These are phyloP conservation scores for Drosophila longiperda DNA, from an alignment of 2,888 invertebrate genomes.

Conservation along the genomic window DNA sequence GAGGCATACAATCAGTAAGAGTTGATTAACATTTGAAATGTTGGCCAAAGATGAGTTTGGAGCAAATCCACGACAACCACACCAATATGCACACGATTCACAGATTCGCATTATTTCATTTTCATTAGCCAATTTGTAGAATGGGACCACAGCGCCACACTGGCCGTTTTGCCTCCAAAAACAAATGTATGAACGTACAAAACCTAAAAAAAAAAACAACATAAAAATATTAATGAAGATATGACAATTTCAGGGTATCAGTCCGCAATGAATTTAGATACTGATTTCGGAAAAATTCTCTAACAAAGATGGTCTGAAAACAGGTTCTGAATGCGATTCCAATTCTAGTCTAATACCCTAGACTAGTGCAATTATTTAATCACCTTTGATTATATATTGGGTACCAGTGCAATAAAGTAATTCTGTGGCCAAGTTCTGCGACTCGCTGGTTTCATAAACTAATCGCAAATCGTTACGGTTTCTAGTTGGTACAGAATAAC, in stretches of 20 bases:
- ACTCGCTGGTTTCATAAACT: not conserved
- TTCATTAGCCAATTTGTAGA: not conserved
- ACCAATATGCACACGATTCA: constrained; percentile 5
- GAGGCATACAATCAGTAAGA: not conserved
- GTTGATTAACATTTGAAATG: too few relatives aligned
- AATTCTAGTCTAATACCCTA: too few relatives aligned
- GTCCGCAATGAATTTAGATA: not conserved
- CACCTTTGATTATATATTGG: not conserved
- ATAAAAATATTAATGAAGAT: not conserved
- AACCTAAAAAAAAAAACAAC: not conserved
- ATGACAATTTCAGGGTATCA: not conserved
- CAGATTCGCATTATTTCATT: not conserved
- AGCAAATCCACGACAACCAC: not conserved
- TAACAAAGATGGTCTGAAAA: not conserved
- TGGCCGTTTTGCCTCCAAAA: not conserved
- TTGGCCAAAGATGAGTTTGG: not conserved
- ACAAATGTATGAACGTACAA: not conserved
- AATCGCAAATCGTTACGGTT: not conserved
- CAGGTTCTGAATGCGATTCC: not conserved
- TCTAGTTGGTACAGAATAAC: not conserved
- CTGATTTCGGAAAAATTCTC: not conserved
- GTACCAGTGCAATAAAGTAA: not conserved
- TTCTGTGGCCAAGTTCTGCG: not conserved
- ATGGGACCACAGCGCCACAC: not conserved
- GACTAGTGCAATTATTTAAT: not conserved